Percentiles rank a stretch among this genome's conserved stretches.
These are phyloP conservation scores for Engystomops pustulosus DNA, from an alignment of 2,113 vertebrate genomes.

Conservation along the genomic window DNA sequence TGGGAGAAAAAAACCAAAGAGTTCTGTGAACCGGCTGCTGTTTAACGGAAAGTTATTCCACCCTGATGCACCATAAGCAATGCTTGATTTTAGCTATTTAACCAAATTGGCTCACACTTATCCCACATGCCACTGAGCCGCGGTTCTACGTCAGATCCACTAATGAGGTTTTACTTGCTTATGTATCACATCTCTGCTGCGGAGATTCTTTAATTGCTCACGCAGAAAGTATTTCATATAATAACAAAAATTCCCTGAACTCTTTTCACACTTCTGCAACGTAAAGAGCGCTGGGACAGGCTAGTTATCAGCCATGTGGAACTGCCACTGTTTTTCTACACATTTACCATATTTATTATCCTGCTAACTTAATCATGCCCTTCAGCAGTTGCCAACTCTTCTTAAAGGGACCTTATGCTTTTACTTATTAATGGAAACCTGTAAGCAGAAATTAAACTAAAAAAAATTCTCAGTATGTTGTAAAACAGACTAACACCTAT, in stretches of 20 bases:
- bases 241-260: not conserved
- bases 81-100: conserved; percentile 53
- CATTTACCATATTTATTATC: conserved; percentile 15
- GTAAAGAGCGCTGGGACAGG: not conserved
- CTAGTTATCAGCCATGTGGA: conserved; percentile 8
- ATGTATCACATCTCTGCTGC: conserved; percentile 11
- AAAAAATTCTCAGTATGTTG: too few relatives aligned
- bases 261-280: not conserved
- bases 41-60: conserved; percentile 43
- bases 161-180: conserved; percentile 41
- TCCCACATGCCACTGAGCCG: conserved; percentile 39
- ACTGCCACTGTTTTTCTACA: not conserved
- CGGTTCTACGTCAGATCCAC: conserved; percentile 11
- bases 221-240: conserved; percentile 20
- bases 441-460: too few relatives aligned
- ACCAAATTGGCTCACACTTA: conserved; percentile 47
- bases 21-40: conserved; percentile 16
- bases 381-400: not conserved
- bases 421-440: not conserved
- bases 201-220: conserved; percentile 38
- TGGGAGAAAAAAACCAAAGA: conserved; percentile 13
- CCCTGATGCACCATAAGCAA: conserved; percentile 43
- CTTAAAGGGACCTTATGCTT: not conserved
- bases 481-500: too few relatives aligned
- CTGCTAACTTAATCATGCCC: not conserved